Evolutionary conservation across 64 coral and sea anemone species (phyloP), one percentile per base, ranked within the genome.

Genomic region (Exaiptasia diaphana): DNA sequence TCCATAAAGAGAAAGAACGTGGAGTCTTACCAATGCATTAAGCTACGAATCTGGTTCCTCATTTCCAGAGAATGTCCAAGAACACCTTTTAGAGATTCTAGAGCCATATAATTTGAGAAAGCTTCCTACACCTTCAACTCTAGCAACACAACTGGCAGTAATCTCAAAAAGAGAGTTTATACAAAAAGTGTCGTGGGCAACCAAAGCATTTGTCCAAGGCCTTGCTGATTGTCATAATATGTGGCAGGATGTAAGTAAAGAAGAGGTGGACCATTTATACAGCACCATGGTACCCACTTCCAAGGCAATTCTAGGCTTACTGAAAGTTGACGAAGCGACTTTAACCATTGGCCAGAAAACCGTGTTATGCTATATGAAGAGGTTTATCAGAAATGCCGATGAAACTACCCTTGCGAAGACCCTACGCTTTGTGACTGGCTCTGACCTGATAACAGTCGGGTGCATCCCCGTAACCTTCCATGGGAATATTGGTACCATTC

Each of bases 111-210:
- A 72, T 3, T 37, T 62, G 37, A 13, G 31, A 74, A 53, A 63
- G 38, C 25, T 45, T 54, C 41, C 54, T 28, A 75, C 50, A 2
- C 82, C 85, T 29, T 37, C 74, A 13, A 57, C 57, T 23, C 53
- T 87, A 52, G 17, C 59, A 78, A 13, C 20, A 35, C 41, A 79
- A 13, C 75, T 87, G 73, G 26, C 79, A 27, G 62, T 41, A 30
- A 77, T 87, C 73, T 40, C 85, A 79, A 68, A 45, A 38, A 64
- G 54, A 26, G 60, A 87, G 57, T 77, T 87, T 17, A 68, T 87
- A 23, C 53, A 61, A 40, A 87, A 79, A 74, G 67, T 82, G 29
- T 50, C 60, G 8, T 83, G 80, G 80, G 80, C 80, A 72, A 64
- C 30, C 63, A 23, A 83, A 14, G n/a, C 24, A 29, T 83, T 83